Evolutionary conservation across 1,140 invertebrate genomes (phyloP), one percentile per base, ranked within the genome.

Genomic region (Musca vetustissima): DNA sequence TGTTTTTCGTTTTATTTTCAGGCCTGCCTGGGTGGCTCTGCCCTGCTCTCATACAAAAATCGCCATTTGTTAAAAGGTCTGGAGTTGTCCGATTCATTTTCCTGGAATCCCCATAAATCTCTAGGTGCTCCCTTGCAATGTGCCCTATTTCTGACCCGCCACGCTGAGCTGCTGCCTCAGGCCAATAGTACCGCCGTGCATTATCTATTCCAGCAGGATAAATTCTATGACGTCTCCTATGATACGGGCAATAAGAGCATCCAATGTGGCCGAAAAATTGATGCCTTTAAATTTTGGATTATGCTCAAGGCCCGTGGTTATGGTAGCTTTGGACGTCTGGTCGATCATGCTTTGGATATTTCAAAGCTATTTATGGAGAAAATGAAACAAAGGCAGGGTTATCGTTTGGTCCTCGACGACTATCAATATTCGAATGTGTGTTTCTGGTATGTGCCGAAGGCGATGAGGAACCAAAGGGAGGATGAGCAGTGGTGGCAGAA

Each of bases 31-130:
- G 95, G 95, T 64, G 95, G 94, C 15, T 87, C 89, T 65, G 83
- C 70, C 3, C 50, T 83, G 6, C 32, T 83, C 0, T 74, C 79
- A 1, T 43, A 74, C 14, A 74, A 79, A 57, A 47, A 81, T 61
- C 70, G 73, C 6, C 66, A 69, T 0, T 32, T 81, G 17, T 19
- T 83, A 7, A 66, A 65, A 0, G 79, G 80, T 1, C 49, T 81
- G 15, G 72, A 78, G 28, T 68, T 83, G 32, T 83, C 84, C 6
- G 87, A 97, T 79, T 97, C 94, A 0, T 85, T 97, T 64, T 88
- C 93, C 0, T 97, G 95, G 95, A 97, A 98, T 85, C 94, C 94
- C 0, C 95, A 98, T 77, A 97, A 97, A 80, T 91, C 96, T 86
- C 87, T 95, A 19, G 94, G 94, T 2, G 92, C 88, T 6, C 93